Conservation (phyloP, 2,797 vertebrate genomes). For the Falco rusticolus region DNA sequence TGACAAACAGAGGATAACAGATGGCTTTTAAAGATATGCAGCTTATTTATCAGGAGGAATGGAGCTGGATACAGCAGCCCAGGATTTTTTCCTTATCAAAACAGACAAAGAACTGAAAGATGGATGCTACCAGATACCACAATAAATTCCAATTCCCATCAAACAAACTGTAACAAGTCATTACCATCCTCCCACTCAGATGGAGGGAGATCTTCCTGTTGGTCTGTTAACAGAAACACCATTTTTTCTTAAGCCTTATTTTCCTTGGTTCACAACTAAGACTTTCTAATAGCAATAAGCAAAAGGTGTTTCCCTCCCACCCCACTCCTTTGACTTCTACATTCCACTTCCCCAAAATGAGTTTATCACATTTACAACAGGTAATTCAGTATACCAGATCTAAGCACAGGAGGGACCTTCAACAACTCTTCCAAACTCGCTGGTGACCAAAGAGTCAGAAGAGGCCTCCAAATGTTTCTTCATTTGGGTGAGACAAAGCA, state of each 20-base stretch:
- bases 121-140: slow-evolving; percentile 20
- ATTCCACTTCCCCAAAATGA: background rate
- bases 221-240: background rate
- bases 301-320: background rate
- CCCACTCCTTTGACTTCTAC: background rate
- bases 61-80: background rate
- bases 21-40: slow-evolving; percentile 34
- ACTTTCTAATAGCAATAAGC: background rate
- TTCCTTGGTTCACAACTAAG: background rate
- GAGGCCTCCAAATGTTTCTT: background rate
- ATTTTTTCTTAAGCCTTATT: background rate
- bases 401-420: background rate
- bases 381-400: background rate
- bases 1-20: slow-evolving; percentile 41
- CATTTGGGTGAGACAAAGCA: background rate
- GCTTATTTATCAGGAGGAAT: slow-evolving; percentile 43
- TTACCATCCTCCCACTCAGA: background rate
- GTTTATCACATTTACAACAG: background rate
- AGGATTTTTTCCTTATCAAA: slow-evolving; percentile 57
- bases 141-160: slow-evolving; percentile 25
- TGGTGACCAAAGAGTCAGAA: background rate
- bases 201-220: background rate
- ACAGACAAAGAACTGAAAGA: background rate
- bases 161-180: background rate
- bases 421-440: background rate